Percentiles rank a stretch among this genome's conserved stretches.
These are phyloP conservation scores for Rhinolophus ferrumequinum DNA, from an alignment of 2,113 vertebrate species.

Conservation along the genomic window DNA sequence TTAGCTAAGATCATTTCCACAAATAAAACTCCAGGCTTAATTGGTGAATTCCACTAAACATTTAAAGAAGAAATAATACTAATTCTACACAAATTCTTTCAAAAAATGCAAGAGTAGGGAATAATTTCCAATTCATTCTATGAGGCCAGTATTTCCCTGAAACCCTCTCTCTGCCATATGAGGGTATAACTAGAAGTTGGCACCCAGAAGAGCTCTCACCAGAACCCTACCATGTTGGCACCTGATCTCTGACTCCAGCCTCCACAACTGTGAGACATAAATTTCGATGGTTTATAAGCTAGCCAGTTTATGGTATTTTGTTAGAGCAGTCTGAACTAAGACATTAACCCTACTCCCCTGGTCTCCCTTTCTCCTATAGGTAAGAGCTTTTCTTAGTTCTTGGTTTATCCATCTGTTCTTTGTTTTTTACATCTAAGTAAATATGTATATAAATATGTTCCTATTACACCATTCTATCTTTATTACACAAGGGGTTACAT, in stretches of 20 bases:
- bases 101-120: neutral
- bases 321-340: neutral
- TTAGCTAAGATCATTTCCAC: neutral
- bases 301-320: neutral
- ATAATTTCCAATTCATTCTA: neutral
- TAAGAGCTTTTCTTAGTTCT: neutral
- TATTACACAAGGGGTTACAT: neutral
- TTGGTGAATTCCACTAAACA: neutral
- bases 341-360: neutral
- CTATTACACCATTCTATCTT: neutral
- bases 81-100: neutral
- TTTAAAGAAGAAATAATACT: neutral
- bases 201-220: neutral
- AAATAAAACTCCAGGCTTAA: neutral
- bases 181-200: neutral
- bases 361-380: neutral
- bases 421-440: neutral
- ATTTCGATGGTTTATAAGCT: neutral
- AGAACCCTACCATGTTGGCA: neutral
- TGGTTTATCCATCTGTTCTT: neutral
- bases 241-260: neutral
- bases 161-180: neutral
- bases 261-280: neutral
- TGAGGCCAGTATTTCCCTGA: neutral
- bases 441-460: neutral